Evolutionary conservation across 2,888 invertebrate species (phyloP).

Genomic region (Nebria brevicollis): DNA sequence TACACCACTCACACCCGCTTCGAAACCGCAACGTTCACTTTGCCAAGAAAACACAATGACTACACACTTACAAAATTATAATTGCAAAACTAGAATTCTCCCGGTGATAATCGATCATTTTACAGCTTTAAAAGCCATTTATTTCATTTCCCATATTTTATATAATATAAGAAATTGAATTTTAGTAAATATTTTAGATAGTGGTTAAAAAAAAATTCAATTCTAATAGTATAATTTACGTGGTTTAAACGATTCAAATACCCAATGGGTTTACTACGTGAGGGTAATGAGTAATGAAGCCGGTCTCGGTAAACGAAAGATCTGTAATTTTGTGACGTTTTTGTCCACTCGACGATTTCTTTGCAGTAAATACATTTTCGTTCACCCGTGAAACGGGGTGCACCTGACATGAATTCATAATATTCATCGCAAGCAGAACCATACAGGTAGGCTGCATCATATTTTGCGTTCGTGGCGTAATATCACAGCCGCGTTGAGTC

Average conservation of each 20-base stretch:
- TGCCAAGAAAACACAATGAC: neutral
- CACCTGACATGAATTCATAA: slow-evolving; percentile 45
- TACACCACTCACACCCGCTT: neutral
- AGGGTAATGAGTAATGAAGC: neutral
- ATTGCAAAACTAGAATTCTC: neutral
- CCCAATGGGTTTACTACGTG: neutral
- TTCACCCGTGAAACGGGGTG: slow-evolving; percentile 57
- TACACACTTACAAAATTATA: neutral
- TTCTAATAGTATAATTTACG: neutral
- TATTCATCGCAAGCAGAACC: slow-evolving; percentile 28
- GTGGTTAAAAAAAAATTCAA: neutral
- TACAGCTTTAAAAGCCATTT: neutral
- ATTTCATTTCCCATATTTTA: neutral
- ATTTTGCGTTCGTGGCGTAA: too few species aligned
- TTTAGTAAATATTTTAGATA: neutral
- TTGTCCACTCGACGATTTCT: slow-evolving; percentile 62
- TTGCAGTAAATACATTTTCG: slow-evolving; percentile 60
- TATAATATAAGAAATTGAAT: neutral
- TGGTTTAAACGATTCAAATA: neutral
- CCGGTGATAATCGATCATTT: neutral
- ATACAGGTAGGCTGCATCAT: neutral
- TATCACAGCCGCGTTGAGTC: neutral
- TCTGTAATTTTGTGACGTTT: slow-evolving; percentile 60
- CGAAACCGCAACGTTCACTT: neutral
- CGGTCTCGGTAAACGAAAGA: slow-evolving; percentile 53